Percentiles rank a stretch among this genome's conserved stretches.
Conservation (phyloP, 2,888 invertebrate genomes). For the Tetranychus truncatus region DNA sequence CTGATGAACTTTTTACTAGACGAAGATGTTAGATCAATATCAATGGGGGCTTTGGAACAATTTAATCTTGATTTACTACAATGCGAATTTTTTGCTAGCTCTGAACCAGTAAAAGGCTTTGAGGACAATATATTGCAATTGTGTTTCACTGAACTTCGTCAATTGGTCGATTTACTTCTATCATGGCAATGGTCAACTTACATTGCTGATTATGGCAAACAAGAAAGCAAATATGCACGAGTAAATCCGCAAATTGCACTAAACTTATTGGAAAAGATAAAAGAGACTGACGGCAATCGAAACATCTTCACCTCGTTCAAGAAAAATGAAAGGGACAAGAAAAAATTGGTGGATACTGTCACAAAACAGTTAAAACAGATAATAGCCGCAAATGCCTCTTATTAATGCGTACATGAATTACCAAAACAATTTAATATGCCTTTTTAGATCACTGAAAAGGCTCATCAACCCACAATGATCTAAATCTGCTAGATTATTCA, state of each 20-base stretch:
- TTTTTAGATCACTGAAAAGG: too few species aligned
- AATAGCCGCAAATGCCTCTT: neutral
- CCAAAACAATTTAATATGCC: neutral
- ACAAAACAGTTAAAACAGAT: conserved; percentile 75
- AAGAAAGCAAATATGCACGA: conserved; percentile 73
- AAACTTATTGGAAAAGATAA: conserved; percentile 78
- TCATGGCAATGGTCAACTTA: conserved; percentile 96
- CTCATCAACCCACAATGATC: too few species aligned
- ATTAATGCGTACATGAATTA: neutral
- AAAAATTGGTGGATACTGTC: conserved; percentile 84
- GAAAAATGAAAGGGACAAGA: conserved; percentile 84
- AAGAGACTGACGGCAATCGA: conserved; percentile 76
- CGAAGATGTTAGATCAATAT: conserved; percentile 58
- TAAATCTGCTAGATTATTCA: too few species aligned
- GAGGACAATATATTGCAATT: conserved; percentile 66
- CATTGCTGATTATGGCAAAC: conserved; percentile 76
- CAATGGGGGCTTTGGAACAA: conserved; percentile 78
- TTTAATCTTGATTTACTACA: conserved; percentile 80
- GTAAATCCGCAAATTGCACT: conserved; percentile 80
- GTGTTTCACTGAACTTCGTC: conserved; percentile 71
- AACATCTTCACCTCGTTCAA: conserved; percentile 81
- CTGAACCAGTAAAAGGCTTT: conserved; percentile 75
- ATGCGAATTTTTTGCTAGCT: conserved; percentile 92
- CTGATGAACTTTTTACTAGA: conserved; percentile 53
- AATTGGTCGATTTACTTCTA: conserved; percentile 78